Evolutionary conservation across 2,888 invertebrate genomes (phyloP).

Genomic region (Apodemia zela): DNA sequence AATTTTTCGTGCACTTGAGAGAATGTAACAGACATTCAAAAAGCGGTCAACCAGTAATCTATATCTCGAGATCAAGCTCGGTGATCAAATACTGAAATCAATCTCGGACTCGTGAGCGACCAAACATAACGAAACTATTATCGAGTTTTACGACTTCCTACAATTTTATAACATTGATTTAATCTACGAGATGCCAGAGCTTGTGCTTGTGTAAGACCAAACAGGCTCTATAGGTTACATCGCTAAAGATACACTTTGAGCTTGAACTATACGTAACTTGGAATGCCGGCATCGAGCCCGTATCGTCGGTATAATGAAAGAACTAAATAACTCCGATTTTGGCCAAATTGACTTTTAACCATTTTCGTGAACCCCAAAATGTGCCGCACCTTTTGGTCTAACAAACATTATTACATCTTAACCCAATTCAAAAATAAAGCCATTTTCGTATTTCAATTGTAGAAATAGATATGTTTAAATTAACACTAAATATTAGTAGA

Average conservation of each 20-base stretch:
- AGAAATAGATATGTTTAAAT: constrained; percentile 13
- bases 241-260: not conserved
- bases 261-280: too few species aligned
- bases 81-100: constrained; percentile 11
- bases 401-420: too few species aligned
- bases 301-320: too few species aligned
- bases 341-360: too few species aligned
- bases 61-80: not conserved
- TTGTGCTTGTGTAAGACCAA: not conserved
- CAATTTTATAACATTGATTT: constrained; percentile 15
- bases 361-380: too few species aligned
- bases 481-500: constrained; percentile 17
- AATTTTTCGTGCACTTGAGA: not conserved
- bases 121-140: constrained; percentile 16
- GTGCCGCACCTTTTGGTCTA: too few species aligned
- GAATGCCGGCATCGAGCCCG: too few species aligned
- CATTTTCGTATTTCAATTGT: constrained; percentile 14
- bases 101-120: constrained; percentile 4
- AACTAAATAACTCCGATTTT: too few species aligned
- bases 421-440: constrained; percentile 18
- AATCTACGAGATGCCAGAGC: constrained; percentile 4
- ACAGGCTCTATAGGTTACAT: not conserved
- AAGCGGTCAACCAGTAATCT: not conserved
- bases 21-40: not conserved
- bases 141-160: constrained; percentile 14